A percentile compares a stretch with the other conserved stretches of the same genome.
These are phyloP conservation scores for Drosophila malerkotliana DNA, from an alignment of 1,140 invertebrate species.

Conservation along the genomic window DNA sequence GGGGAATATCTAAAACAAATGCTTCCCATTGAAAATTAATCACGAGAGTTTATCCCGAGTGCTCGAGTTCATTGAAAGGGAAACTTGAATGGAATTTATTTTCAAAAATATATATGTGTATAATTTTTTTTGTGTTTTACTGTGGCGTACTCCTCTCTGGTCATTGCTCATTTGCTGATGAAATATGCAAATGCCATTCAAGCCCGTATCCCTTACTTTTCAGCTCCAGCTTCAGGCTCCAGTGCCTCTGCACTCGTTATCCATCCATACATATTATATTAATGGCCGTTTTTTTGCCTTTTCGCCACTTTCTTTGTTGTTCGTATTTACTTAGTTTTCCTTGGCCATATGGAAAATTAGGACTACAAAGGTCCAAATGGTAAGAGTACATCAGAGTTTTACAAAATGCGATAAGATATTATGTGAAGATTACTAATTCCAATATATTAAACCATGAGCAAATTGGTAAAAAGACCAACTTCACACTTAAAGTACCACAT, in stretches of 20 bases:
- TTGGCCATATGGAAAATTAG: constrained; percentile 38
- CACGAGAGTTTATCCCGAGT: constrained; percentile 1
- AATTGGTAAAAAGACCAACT: no score
- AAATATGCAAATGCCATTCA: constrained; percentile 38
- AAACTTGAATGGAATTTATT: not conserved
- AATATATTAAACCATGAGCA: not conserved
- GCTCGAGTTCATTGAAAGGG: not conserved
- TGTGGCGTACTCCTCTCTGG: not conserved
- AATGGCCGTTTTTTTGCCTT: constrained; percentile 16
- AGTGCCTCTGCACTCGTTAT: constrained; percentile 32
- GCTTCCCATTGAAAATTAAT: constrained; percentile 1
- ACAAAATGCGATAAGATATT: constrained; percentile 22
- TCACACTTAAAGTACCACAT: no score
- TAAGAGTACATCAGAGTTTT: constrained; percentile 13
- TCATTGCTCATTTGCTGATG: constrained; percentile 36
- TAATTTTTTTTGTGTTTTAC: not conserved
- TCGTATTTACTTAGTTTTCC: constrained; percentile 33
- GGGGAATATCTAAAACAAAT: constrained; percentile 27
- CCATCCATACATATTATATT: constrained; percentile 29
- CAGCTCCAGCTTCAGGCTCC: constrained; percentile 32
- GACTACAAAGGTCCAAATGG: not conserved
- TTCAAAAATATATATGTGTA: not conserved
- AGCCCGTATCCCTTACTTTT: not conserved
- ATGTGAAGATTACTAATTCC: not conserved
- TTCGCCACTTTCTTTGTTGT: constrained; percentile 28